Base-by-base conservation (phyloP, 92 coral and sea anemone genomes). In the Palythoa grandiflora region DNA sequence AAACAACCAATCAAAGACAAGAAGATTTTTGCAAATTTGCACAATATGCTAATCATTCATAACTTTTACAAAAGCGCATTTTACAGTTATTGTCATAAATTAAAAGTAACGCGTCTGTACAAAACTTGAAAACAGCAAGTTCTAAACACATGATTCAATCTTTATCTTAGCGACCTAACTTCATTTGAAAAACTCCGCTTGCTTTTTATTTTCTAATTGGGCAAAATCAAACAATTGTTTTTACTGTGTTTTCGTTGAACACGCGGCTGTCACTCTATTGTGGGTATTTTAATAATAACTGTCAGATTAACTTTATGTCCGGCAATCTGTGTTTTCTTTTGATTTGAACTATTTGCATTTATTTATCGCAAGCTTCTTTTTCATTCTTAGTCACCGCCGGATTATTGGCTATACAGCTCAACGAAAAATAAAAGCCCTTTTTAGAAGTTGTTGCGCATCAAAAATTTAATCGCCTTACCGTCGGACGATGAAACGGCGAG, bases 271-370 rank as follows among this genome's bases (percentile, higher is more conserved):
- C 98, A 91, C 38, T 89, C 38, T 88, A 79, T 89, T 95, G 92
- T 91, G 83, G 92, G 87, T 51, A 88, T 87, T 94, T 91, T 92
- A 92, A 92, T 94, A 89, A 91, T 89, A 87, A 80, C 79, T 95
- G 96, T 93, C 92, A 95, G 92, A 83, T 77, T 88, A 89, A 80
- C 70, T 89, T 88, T 88, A 79, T 89, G 92, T 93, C 79, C 75
- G 85, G 90, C 84, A 75, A 91, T 85, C 78, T 76, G 81, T 93
- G 89, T 91, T 90, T 80, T 95, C 55, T 88, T 79, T 93, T 91
- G 89, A 83, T 63, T 91, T 93, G 84, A 74, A 73, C 83, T 93
- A 88, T 93, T 95, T 91, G 96, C 92, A 89, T 89, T 92, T 88
- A 88, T 80, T 81, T 48, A 91, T 79, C 86, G 48, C 65, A 57